Evolutionary conservation across 2,888 invertebrate species (phyloP).

Genomic region (Leptogaster cylindrica): DNA sequence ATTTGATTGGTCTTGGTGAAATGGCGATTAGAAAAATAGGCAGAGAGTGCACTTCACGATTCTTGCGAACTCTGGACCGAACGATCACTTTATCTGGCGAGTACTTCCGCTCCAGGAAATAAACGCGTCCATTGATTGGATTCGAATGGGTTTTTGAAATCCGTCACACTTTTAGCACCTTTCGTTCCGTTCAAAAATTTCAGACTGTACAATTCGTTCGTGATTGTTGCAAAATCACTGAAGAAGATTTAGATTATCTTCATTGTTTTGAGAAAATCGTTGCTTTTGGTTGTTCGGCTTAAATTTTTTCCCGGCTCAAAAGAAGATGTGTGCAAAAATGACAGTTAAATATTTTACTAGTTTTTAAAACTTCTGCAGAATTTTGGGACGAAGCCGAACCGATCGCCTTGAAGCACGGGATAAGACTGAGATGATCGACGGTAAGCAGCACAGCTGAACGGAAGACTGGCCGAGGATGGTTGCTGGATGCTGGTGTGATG

Average conservation of each 20-base stretch:
- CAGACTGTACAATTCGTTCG: conserved; percentile 42
- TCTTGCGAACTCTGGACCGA: too few relatives aligned
- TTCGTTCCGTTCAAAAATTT: conserved; percentile 30
- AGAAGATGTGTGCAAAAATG: background rate
- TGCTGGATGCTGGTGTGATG: conserved; percentile 8
- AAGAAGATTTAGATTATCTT: conserved; percentile 26
- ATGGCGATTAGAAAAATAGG: background rate
- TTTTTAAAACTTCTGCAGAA: background rate
- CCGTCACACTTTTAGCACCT: conserved; percentile 30
- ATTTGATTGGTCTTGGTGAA: conserved; percentile 13
- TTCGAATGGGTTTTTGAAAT: too few relatives aligned
- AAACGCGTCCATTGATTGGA: conserved; percentile 24
- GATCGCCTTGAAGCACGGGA: conserved; percentile 41
- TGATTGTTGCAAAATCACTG: conserved; percentile 9
- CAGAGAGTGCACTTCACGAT: too few relatives aligned
- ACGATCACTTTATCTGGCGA: conserved; percentile 20
- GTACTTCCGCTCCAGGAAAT: conserved; percentile 14
- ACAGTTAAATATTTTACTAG: background rate
- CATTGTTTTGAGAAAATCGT: conserved; percentile 43
- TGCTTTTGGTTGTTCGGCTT: conserved; percentile 41
- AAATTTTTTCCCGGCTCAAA: background rate
- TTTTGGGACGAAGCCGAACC: conserved; percentile 5
- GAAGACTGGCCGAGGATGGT: background rate
- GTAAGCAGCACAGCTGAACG: conserved; percentile 21
- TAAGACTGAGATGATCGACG: conserved; percentile 39